phyloP scores from a whole-genome alignment of 2,888 invertebrate genomes.

The Bellardia bayeri region DNA sequence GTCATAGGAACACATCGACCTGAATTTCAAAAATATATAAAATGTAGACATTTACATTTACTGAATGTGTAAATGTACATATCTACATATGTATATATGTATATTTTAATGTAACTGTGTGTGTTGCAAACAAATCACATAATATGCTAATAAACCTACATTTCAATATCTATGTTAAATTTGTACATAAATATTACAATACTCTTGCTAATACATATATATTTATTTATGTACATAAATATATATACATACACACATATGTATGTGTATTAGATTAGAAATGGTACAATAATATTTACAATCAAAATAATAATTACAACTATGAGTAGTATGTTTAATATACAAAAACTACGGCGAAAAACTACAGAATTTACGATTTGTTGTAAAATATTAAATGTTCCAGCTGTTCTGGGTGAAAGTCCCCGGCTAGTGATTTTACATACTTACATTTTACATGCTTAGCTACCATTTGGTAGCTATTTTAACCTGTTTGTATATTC shows the following conservation, averaged over 20 bases:
- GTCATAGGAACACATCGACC: slow-evolving; percentile 57
- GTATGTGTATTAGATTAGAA: slow-evolving; percentile 53
- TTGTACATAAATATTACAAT: neutral
- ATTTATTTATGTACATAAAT: neutral
- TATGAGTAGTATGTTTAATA: neutral
- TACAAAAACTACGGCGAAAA: slow-evolving; percentile 28
- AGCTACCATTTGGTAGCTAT: no score
- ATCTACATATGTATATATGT: slow-evolving; percentile 26
- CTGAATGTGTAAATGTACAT: no score
- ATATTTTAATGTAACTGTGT: neutral
- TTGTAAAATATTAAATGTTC: no score
- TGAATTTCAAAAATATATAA: slow-evolving; percentile 30
- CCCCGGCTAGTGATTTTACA: no score
- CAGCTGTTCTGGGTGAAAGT: no score
- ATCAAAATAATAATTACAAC: slow-evolving; percentile 69
- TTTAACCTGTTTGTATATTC: no score
- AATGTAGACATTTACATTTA: slow-evolving; percentile 25
- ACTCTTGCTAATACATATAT: neutral
- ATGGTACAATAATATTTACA: slow-evolving; percentile 62
- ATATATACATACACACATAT: no score
- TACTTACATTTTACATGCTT: no score
- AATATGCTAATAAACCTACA: slow-evolving; percentile 70
- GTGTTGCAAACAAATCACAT: slow-evolving; percentile 46
- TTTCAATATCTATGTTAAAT: slow-evolving; percentile 47
- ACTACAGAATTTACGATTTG: neutral